Evolutionary conservation across 2,888 invertebrate species (phyloP).

Genomic region (Cyaniris semiargus): DNA sequence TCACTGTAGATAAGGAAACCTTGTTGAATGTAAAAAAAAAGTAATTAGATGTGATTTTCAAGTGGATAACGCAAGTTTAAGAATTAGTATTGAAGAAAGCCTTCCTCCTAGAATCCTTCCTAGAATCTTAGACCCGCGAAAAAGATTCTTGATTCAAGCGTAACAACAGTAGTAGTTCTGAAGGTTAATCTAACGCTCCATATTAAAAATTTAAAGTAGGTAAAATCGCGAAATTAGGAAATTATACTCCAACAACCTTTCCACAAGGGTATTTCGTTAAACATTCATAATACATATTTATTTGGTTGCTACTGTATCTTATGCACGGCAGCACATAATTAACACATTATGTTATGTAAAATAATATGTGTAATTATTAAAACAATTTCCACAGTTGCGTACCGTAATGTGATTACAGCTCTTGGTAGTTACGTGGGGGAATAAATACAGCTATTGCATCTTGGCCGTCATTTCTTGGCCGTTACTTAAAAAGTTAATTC

Average conservation of each 20-base stretch:
- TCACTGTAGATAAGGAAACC: neutral
- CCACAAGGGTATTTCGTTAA: slow-evolving; percentile 5
- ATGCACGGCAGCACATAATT: slow-evolving; percentile 13
- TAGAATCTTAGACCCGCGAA: too few relatives aligned
- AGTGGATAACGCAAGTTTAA: neutral
- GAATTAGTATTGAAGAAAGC: neutral
- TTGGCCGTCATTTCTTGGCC: neutral
- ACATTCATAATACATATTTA: neutral
- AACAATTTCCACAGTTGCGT: slow-evolving; percentile 22
- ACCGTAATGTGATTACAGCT: neutral
- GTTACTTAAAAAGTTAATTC: neutral
- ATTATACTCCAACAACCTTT: neutral
- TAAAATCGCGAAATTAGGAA: neutral
- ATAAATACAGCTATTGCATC: neutral
- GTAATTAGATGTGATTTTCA: neutral
- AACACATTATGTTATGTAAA: slow-evolving; percentile 20
- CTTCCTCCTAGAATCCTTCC: neutral
- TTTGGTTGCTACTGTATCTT: neutral
- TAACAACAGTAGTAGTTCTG: neutral
- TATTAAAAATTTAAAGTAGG: neutral
- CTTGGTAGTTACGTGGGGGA: neutral
- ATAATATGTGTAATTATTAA: slow-evolving; percentile 10
- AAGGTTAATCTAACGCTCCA: neutral
- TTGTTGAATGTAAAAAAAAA: neutral
- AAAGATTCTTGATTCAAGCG: neutral